Evolutionary conservation across 1,140 invertebrate species (phyloP), one percentile per base, ranked within the genome.

Genomic region (Bombus fervidus): DNA sequence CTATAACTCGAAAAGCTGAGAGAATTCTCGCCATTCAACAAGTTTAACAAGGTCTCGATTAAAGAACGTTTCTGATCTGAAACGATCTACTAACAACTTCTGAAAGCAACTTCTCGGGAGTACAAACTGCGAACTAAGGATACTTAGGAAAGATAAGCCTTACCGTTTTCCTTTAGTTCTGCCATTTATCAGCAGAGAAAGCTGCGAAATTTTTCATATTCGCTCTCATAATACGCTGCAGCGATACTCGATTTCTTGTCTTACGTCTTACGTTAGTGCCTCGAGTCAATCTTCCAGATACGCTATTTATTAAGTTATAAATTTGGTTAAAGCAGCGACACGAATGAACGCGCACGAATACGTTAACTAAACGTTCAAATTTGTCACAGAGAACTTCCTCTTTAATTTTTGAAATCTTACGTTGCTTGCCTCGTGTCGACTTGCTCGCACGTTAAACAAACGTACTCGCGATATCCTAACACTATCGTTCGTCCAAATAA

Each of bases 21-120:
- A 73, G 25, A 73, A 73, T 47, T 74, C n/a, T 74, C n/a, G 13
- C n/a, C n/a, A 74, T 74, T 74, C 41, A 74, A 74, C n/a, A 74
- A 74, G 39, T 73, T 47, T 74, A 74, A 53, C 37, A 53, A 34
- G 41, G 22, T 73, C 41, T n/a, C 39, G 31, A 31, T n/a, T 34
- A 31, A 74, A 74, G 73, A 47, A 74, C 43, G n/a, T 41, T 31
- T 18, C 73, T 28, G 47, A 74, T 53, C 73, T 34, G 73, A 74
- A 53, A 74, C 47, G 73, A 74, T 74, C 72, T 43, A 47, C 71
- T 43, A 73, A 73, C 71, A 74, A 74, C n/a, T 74, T 53, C 73
- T 53, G 43, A 34, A 74, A 74, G 43, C 73, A 53, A 53, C 41
- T 74, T 74, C n/a, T 22, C 28, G 25, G 34, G 41, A 6, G 39